phyloP scores from a whole-genome alignment of 2,888 invertebrate species.

The Halictus ligatus region DNA sequence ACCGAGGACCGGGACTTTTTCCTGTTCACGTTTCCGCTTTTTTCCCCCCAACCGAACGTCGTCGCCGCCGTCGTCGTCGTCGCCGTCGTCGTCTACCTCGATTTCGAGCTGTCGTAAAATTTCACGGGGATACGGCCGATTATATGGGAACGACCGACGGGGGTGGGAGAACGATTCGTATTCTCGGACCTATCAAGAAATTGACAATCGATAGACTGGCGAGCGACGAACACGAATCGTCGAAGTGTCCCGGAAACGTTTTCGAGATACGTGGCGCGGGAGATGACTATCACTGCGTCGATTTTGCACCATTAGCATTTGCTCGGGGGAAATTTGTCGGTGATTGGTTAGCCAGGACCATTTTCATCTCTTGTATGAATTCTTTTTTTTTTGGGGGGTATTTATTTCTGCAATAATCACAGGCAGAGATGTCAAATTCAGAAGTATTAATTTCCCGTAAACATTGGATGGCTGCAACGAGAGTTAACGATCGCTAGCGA shows the following conservation, averaged over 20 bases:
- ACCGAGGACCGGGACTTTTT: slow-evolving; percentile 45
- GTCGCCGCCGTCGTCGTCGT: neutral
- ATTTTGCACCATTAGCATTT: neutral
- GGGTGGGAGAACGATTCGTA: neutral
- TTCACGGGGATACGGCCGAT: slow-evolving; percentile 23
- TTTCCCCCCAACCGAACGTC: neutral
- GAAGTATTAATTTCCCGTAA: neutral
- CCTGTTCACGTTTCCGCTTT: slow-evolving; percentile 32
- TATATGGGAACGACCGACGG: neutral
- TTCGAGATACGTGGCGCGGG: neutral
- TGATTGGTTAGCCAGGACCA: neutral
- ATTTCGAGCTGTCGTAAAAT: slow-evolving; percentile 18
- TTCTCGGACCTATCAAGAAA: slow-evolving; percentile 16
- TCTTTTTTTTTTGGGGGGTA: neutral
- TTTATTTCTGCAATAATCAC: too few relatives aligned
- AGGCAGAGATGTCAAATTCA: too few relatives aligned
- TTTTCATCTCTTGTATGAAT: neutral
- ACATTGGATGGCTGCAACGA: neutral
- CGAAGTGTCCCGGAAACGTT: neutral
- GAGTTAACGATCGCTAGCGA: neutral
- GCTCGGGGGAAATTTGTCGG: neutral
- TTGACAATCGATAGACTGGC: slow-evolving; percentile 15
- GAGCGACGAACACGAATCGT: neutral
- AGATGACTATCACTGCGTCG: neutral
- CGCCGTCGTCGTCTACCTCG: neutral